Conservation (phyloP, 2,113 vertebrate genomes). For the Catharus fuscescens region DNA sequence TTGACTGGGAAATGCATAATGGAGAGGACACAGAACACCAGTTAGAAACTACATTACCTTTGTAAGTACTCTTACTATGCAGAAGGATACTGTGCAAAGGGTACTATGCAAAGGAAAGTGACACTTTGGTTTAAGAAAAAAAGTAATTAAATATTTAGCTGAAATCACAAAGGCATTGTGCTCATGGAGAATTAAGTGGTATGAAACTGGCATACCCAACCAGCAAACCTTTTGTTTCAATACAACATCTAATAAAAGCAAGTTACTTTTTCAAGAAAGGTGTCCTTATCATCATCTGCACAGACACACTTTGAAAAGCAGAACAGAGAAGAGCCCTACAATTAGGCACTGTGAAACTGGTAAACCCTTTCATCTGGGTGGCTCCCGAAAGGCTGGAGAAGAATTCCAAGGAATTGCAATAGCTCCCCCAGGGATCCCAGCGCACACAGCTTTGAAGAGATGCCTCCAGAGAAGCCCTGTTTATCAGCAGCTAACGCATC, state of each 20-base stretch:
- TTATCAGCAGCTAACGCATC: neutral
- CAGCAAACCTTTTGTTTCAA: neutral
- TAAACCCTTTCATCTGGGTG: neutral
- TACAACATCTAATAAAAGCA: neutral
- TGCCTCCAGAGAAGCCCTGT: neutral
- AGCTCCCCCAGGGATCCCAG: neutral
- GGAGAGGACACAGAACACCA: neutral
- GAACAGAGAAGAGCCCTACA: neutral
- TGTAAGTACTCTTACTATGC: neutral
- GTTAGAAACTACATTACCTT: neutral
- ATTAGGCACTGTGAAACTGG: neutral
- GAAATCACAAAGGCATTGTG: neutral
- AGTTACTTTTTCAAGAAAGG: neutral
- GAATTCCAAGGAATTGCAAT: slow-evolving; percentile 5
- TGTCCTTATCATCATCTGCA: neutral
- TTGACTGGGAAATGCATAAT: neutral
- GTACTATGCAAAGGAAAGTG: neutral
- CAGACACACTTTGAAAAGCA: neutral
- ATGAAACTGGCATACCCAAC: neutral
- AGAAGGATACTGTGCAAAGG: neutral
- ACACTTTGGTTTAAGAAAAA: neutral
- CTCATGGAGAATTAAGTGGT: neutral
- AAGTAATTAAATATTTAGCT: neutral
- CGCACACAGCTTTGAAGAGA: neutral
- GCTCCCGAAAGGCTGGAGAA: slow-evolving; percentile 22